Conservation (phyloP, 2,797 vertebrate species). For the Melanotaenia trifasciata region DNA sequence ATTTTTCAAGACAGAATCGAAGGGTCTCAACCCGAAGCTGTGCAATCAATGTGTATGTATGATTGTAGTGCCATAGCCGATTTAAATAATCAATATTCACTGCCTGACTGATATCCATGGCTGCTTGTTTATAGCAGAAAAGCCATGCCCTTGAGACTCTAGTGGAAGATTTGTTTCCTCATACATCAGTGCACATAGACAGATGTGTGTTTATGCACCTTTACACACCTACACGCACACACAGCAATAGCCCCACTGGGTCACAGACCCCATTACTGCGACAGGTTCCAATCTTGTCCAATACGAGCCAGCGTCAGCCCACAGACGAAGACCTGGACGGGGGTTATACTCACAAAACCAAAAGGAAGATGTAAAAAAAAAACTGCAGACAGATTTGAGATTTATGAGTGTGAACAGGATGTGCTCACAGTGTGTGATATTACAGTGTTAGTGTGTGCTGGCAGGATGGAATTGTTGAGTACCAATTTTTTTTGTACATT, state of each 20-base stretch:
- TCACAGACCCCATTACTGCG: conserved; percentile 73
- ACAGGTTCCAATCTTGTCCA: conserved; percentile 78
- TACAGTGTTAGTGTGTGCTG: conserved; percentile 36
- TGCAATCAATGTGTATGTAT: conserved; percentile 77
- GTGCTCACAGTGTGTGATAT: conserved; percentile 48
- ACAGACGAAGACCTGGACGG: conserved; percentile 58
- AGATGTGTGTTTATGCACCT: conserved; percentile 42
- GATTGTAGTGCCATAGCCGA: conserved; percentile 60
- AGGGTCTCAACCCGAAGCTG: conserved; percentile 56
- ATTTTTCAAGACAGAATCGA: conserved; percentile 68
- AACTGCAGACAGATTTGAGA: conserved; percentile 38
- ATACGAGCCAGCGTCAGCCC: conserved; percentile 44
- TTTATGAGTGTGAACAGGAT: conserved; percentile 53
- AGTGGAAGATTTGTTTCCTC: conserved; percentile 52
- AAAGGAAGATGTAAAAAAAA: conserved; percentile 26
- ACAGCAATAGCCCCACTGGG: conserved; percentile 48
- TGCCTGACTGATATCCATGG: conserved; percentile 59
- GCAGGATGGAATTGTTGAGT: conserved; percentile 50
- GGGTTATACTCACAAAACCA: conserved; percentile 64
- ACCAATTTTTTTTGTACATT: conserved; percentile 43
- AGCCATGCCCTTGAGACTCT: conserved; percentile 66
- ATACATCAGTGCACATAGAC: conserved; percentile 54
- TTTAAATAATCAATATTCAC: conserved; percentile 77
- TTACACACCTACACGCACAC: conserved; percentile 32
- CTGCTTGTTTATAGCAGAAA: conserved; percentile 58